phyloP scores from a whole-genome alignment of 2,797 vertebrate genomes.

The Psittacula echo region DNA sequence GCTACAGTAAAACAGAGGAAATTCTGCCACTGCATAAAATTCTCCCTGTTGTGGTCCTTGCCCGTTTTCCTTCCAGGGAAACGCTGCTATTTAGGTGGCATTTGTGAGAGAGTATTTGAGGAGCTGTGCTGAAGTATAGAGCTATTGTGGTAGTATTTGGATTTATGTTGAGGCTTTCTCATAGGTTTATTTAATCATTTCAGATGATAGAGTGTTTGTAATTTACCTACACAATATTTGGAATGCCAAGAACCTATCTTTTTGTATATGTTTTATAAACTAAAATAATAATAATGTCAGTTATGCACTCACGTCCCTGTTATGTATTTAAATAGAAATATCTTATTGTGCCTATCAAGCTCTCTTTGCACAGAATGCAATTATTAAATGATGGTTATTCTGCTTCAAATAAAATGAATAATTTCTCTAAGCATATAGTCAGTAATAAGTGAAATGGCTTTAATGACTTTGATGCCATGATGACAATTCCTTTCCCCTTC shows the following conservation, averaged over 20 bases:
- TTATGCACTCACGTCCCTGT: not conserved
- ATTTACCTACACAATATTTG: not conserved
- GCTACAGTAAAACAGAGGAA: not conserved
- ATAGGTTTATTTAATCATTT: not conserved
- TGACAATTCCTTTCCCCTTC: not conserved
- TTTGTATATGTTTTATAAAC: not conserved
- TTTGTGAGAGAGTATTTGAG: not conserved
- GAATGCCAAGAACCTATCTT: not conserved
- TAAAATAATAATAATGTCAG: not conserved
- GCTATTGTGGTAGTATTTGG: not conserved
- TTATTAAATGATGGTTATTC: slow-evolving; percentile 31
- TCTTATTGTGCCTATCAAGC: not conserved
- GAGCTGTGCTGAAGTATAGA: not conserved
- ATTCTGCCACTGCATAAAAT: not conserved
- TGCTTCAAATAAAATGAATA: slow-evolving; percentile 2
- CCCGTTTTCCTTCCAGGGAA: not conserved
- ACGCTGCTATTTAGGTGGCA: not conserved
- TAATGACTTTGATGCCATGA: slow-evolving; percentile 9
- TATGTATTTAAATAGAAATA: not conserved
- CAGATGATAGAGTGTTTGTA: not conserved
- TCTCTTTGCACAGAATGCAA: not conserved
- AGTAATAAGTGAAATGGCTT: not conserved
- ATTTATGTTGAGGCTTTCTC: not conserved
- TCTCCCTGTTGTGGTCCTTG: not conserved
- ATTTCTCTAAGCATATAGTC: slow-evolving; percentile 3